phyloP scores from a whole-genome alignment of 2,888 invertebrate genomes.

The Oscheius myriophilus region DNA sequence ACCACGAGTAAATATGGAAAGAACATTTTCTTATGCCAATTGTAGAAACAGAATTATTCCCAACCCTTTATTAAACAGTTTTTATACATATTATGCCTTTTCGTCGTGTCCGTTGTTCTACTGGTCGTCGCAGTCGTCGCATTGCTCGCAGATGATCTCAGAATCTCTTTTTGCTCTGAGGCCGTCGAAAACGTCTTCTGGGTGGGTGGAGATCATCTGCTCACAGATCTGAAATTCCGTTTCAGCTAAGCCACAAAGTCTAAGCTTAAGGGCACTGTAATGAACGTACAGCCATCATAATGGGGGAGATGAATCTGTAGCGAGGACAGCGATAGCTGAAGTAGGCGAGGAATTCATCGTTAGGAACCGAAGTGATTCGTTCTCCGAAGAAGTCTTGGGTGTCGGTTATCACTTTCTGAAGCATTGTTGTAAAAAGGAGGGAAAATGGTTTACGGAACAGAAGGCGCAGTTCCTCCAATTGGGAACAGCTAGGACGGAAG shows the following conservation, averaged over 20 bases:
- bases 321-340: conserved; percentile 12
- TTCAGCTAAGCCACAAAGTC: too few species aligned
- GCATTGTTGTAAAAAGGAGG: too few species aligned
- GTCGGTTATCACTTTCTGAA: conserved; percentile 17
- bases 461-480: conserved; percentile 14
- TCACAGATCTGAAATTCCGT: conserved; percentile 16
- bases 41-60: too few species aligned
- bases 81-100: conserved; percentile 3
- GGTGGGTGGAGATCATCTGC: conserved; percentile 11
- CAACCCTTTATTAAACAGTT: neutral
- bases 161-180: neutral
- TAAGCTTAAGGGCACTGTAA: neutral
- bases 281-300: conserved; percentile 11
- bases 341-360: conserved; percentile 8
- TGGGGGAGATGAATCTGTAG: conserved; percentile 10
- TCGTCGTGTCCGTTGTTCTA: neutral
- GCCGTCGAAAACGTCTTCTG: conserved; percentile 6
- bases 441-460: neutral
- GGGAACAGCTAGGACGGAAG: neutral
- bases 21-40: too few species aligned
- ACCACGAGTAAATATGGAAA: too few species aligned
- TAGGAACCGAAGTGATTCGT: neutral
- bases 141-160: conserved; percentile 10
- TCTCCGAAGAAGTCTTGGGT: conserved; percentile 1
- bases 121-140: conserved; percentile 6